These are phyloP conservation scores for Crocodylus rhombifer DNA, from an alignment of 2,797 vertebrate species.

Conservation along the genomic window DNA sequence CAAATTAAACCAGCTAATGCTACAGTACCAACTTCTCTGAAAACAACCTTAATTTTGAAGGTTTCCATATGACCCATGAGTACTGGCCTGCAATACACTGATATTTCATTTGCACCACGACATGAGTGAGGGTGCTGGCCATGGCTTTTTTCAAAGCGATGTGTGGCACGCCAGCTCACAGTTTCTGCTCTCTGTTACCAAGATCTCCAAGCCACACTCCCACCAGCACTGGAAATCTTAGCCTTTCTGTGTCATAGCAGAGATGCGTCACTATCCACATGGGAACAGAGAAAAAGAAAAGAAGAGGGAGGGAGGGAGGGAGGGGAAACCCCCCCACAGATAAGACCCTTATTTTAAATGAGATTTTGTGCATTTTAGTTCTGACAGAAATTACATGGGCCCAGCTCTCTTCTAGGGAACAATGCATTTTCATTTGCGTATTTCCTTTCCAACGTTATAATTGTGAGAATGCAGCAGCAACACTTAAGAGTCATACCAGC, in stretches of 20 bases:
- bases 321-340: neutral
- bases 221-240: constrained; percentile 13
- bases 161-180: neutral
- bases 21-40: neutral
- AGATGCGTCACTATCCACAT: neutral
- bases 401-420: neutral
- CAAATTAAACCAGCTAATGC: constrained; percentile 61
- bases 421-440: neutral
- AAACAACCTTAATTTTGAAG: constrained; percentile 10
- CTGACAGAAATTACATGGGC: neutral
- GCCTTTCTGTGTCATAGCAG: constrained; percentile 9
- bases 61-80: rapidly evolving
- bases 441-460: neutral
- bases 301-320: neutral
- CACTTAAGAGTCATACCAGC: neutral
- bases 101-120: constrained; percentile 46
- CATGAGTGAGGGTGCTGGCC: constrained; percentile 28
- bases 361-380: neutral
- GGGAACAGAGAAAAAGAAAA: neutral
- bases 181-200: neutral
- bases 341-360: neutral
- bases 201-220: neutral
- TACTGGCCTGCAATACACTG: neutral
- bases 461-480: neutral
- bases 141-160: neutral